A percentile compares a stretch with the other conserved stretches of the same genome.
These are phyloP conservation scores for Rhabdomys dilectus DNA, from an alignment of 2,113 vertebrate genomes.

Conservation along the genomic window DNA sequence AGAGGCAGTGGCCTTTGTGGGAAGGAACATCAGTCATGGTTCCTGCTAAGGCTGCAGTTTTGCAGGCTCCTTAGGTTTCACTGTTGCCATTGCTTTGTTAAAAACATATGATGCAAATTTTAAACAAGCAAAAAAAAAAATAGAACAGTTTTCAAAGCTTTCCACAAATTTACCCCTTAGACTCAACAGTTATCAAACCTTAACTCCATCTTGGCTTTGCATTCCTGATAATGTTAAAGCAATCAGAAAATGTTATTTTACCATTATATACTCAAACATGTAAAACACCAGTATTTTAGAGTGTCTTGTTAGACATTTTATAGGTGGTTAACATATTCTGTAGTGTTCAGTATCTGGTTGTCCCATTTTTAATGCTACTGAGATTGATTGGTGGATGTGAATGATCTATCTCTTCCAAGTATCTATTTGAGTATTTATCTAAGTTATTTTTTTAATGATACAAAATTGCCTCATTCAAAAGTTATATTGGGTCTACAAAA, in stretches of 20 bases:
- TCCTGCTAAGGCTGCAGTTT: slow-evolving; percentile 27
- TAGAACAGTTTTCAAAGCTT: background rate
- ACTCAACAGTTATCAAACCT: background rate
- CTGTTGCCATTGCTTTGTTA: background rate
- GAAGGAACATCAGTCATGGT: background rate
- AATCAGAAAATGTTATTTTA: background rate
- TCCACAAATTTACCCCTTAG: background rate
- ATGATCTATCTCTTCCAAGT: background rate
- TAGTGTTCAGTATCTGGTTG: background rate
- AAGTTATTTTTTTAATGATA: background rate
- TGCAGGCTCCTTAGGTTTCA: background rate
- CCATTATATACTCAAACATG: background rate
- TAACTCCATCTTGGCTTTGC: background rate
- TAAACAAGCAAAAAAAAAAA: background rate
- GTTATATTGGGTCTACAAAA: background rate
- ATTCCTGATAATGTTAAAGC: background rate
- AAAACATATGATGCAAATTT: background rate
- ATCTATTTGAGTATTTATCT: background rate
- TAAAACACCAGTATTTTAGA: background rate
- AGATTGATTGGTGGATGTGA: background rate
- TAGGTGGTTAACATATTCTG: background rate
- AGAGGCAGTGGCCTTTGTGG: background rate
- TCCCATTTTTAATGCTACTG: background rate
- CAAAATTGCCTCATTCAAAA: background rate
- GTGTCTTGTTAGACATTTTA: background rate